These are phyloP conservation scores for Gila robusta DNA, from an alignment of 2,797 vertebrate genomes.

Conservation along the genomic window DNA sequence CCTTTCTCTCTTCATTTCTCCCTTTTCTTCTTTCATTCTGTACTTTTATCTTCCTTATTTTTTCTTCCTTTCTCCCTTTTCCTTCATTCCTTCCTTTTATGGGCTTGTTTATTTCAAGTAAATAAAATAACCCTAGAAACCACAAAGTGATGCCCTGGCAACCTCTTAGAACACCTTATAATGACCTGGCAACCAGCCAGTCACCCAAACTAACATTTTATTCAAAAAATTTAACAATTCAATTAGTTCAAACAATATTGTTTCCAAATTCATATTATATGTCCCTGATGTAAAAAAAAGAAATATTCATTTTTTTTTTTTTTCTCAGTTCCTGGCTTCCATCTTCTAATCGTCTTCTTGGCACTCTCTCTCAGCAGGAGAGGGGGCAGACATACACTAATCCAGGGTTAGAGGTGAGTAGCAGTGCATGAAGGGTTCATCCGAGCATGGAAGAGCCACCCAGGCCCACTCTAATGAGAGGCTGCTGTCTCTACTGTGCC, in stretches of 20 bases:
- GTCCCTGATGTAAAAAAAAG: background rate
- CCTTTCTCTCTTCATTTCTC: background rate
- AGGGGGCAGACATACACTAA: conserved; percentile 47
- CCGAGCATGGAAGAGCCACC: conserved; percentile 48
- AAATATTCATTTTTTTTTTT: background rate
- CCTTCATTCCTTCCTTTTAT: background rate
- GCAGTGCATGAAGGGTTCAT: conserved; percentile 50
- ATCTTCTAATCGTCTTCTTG: conserved; percentile 11
- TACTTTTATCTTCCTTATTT: too few relatives aligned
- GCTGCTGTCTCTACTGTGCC: conserved; percentile 52
- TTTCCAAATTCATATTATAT: background rate
- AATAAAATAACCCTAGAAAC: background rate
- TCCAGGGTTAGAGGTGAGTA: conserved; percentile 47
- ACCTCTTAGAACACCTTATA: background rate
- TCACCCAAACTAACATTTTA: background rate
- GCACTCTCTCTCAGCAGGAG: conserved; percentile 48
- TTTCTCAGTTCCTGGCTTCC: background rate
- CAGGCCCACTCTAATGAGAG: conserved; percentile 55
- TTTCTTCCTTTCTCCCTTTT: too few relatives aligned
- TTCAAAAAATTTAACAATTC: background rate
- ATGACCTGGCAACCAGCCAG: background rate
- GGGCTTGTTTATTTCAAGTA: background rate
- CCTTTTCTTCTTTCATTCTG: too few relatives aligned
- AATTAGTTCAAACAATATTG: background rate
- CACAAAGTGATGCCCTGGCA: background rate